Evolutionary conservation across 2,113 vertebrate species (phyloP), one percentile per base, ranked within the genome.

Genomic region (Chaetodon trifascialis): DNA sequence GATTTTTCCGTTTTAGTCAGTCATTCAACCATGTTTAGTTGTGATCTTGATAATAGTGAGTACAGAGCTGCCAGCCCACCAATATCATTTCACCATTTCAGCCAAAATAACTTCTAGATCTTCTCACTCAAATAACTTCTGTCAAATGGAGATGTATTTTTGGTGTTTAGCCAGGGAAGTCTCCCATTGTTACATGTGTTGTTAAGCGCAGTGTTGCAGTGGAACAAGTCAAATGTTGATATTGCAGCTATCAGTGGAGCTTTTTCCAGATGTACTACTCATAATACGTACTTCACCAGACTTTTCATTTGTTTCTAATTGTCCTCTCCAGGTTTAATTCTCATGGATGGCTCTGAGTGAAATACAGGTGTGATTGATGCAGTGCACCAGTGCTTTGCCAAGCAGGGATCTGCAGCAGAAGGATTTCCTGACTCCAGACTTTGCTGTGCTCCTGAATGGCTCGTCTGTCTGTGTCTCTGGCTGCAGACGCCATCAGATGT

Each of bases 401-500:
- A 36, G 58, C n/a, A 42, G 25, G 38, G 52, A 23, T 80, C 40
- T 19, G 51, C 83, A 76, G 76, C 51, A 46, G 65, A 67, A 46
- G 51, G 40, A 30, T 58, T 16, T 52, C 66, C 68, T 15, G 44
- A 44, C 69, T 66, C 12, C 11, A 69, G 75, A 58, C 65, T 38
- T 30, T 9, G n/a, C 83, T 0, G 0, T 30, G 68, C 75, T 79
- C 58, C 82, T 91, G 83, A 94, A 93, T 91, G 83, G 72, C 0
- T 62, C 23, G 67, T 79, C 74, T 92, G 92, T 94, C 59, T 82
- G 54, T 17, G 75, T 82, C 68, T 77, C 59, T 91, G 88, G 89
- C 92, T 81, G 68, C 79, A 67, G 86, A 85, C 62, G 63, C 68
- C 76, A 49, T 87, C 84, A 89, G 93, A 93, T 90, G 88, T 91